Conservation (phyloP, 2,797 vertebrate genomes). For the Taenioides sp. region DNA sequence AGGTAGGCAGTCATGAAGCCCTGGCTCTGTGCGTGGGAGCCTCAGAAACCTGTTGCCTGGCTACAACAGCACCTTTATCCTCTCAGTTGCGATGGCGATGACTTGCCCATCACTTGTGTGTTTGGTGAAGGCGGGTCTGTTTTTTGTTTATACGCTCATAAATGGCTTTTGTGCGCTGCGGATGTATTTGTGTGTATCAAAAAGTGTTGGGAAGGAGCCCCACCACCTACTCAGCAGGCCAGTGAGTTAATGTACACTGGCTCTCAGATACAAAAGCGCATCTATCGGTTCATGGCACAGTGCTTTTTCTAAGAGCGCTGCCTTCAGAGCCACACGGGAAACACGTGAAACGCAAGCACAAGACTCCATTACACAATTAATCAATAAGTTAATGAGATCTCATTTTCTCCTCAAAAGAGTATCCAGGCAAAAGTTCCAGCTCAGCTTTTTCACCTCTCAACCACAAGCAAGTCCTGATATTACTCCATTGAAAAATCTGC, state of each 20-base stretch:
- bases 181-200: constrained; percentile 28
- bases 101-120: constrained; percentile 52
- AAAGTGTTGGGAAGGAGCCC: constrained; percentile 49
- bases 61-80: constrained; percentile 77
- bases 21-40: constrained; percentile 71
- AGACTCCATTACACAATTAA: constrained; percentile 79
- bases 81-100: constrained; percentile 71
- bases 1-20: constrained; percentile 67
- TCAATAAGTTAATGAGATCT: constrained; percentile 84
- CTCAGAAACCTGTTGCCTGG: constrained; percentile 79
- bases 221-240: constrained; percentile 73
- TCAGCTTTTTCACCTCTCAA: constrained; percentile 50
- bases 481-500: constrained; percentile 72
- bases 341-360: constrained; percentile 64
- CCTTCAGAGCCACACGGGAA: constrained; percentile 62
- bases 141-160: constrained; percentile 6
- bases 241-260: constrained; percentile 5
- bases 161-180: constrained; percentile 30
- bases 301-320: constrained; percentile 62
- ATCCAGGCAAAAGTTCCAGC: constrained; percentile 66
- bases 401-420: constrained; percentile 77
- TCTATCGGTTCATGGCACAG: constrained; percentile 41
- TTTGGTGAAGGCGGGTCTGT: constrained; percentile 7
- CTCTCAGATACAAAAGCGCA: constrained; percentile 15
- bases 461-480: constrained; percentile 64